These are phyloP conservation scores for Pseudomyrmex sp. DNA, from an alignment of 1,140 invertebrate genomes.

Conservation along the genomic window DNA sequence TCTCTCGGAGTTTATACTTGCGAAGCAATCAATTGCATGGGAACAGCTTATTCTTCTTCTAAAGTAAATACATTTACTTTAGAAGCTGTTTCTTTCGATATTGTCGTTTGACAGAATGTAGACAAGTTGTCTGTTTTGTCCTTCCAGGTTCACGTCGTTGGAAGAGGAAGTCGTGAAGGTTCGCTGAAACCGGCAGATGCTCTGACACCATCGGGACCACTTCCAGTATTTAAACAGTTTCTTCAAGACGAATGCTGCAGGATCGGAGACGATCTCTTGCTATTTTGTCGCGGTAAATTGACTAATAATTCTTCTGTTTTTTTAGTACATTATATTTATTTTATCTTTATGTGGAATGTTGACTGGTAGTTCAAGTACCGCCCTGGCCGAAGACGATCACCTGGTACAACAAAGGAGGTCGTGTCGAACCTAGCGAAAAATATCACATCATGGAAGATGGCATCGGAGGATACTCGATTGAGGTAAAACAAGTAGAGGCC, in stretches of 20 bases:
- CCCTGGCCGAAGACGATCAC: slow-evolving; percentile 92
- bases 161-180: slow-evolving; percentile 88
- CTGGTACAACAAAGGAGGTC: slow-evolving; percentile 94
- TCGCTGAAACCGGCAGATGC: slow-evolving; percentile 87
- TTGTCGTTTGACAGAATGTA: neutral
- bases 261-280: slow-evolving; percentile 90
- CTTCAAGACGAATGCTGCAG: slow-evolving; percentile 90
- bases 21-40: slow-evolving; percentile 95
- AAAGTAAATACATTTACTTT: slow-evolving; percentile 80
- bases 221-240: slow-evolving; percentile 91
- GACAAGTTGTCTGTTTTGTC: slow-evolving; percentile 18
- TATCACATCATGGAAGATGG: slow-evolving; percentile 92
- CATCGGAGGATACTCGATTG: slow-evolving; percentile 91
- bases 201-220: slow-evolving; percentile 86
- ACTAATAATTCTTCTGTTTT: slow-evolving; percentile 4
- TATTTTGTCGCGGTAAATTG: slow-evolving; percentile 90
- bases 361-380: slow-evolving; percentile 89
- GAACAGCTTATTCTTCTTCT: slow-evolving; percentile 92
- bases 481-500: slow-evolving; percentile 90
- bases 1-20: slow-evolving; percentile 94
- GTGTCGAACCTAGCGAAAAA: slow-evolving; percentile 88
- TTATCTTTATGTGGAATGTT: neutral
- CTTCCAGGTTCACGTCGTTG: slow-evolving; percentile 89
- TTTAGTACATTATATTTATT: slow-evolving; percentile 66
- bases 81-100: neutral